Percentiles rank a stretch among this genome's conserved stretches.
Evolutionary conservation across 2,797 vertebrate genomes (phyloP).

Genomic region (Cryptoprocta ferox): DNA sequence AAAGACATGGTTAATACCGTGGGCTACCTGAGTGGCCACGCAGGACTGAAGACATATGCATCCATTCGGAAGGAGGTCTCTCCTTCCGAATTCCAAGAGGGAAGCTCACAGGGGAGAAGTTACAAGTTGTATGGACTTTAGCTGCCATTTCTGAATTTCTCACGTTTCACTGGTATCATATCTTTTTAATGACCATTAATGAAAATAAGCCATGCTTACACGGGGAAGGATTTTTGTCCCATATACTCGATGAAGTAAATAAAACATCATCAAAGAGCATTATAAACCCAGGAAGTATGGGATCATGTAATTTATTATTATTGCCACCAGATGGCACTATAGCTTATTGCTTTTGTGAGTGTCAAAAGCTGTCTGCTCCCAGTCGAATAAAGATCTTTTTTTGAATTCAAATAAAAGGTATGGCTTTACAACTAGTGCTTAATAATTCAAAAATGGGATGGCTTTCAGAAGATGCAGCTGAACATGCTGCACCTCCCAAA

Average conservation of each 20-base stretch:
- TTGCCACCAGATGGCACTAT: constrained; percentile 62
- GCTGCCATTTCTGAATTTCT: not conserved
- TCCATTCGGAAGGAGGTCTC: not conserved
- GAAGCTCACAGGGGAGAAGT: not conserved
- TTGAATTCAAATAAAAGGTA: not conserved
- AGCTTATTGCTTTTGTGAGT: not conserved
- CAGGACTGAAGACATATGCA: not conserved
- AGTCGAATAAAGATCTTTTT: not conserved
- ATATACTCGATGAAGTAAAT: not conserved
- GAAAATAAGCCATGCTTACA: constrained; percentile 16
- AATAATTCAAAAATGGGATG: not conserved
- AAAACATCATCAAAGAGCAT: not conserved
- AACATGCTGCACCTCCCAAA: not conserved
- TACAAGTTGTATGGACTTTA: not conserved
- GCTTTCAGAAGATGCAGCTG: not conserved
- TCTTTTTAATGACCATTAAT: not conserved
- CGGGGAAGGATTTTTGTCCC: not conserved
- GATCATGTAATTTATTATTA: not conserved
- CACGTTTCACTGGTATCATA: not conserved
- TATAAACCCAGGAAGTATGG: not conserved
- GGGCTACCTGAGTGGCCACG: no score
- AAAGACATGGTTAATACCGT: not conserved
- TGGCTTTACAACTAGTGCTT: not conserved
- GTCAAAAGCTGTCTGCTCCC: not conserved
- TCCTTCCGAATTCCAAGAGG: not conserved